These are phyloP conservation scores for Picus viridis DNA, from an alignment of 2,797 vertebrate species.

Conservation along the genomic window DNA sequence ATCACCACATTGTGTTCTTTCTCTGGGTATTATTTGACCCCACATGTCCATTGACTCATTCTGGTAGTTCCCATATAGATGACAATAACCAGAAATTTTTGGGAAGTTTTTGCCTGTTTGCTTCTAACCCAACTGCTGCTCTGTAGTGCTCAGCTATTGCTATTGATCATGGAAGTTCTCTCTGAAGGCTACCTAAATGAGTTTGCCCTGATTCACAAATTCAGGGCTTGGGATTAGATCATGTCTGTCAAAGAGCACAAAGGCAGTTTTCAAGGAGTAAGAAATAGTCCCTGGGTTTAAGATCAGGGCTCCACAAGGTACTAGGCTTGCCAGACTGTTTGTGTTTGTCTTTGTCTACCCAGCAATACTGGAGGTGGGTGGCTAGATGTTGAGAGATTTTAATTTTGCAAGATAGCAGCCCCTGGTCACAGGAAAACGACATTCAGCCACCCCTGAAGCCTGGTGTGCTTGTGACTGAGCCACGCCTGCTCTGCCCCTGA, in stretches of 20 bases:
- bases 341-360: not conserved
- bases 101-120: not conserved
- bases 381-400: not conserved
- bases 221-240: not conserved
- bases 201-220: not conserved
- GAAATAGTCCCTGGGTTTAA: not conserved
- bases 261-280: not conserved
- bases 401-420: not conserved
- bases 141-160: not conserved
- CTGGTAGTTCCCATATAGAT: not conserved
- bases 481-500: not conserved
- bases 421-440: not conserved
- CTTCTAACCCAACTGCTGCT: not conserved
- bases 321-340: not conserved
- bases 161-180: not conserved
- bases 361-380: not conserved
- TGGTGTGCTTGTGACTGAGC: not conserved
- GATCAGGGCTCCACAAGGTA: not conserved
- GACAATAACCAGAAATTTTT: not conserved
- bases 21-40: not conserved
- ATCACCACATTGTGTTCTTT: not conserved
- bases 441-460: not conserved
- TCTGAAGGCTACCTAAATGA: not conserved
- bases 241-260: not conserved
- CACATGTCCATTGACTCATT: not conserved